These are phyloP conservation scores for Arvicanthis niloticus DNA, from an alignment of 2,113 vertebrate genomes.

Conservation along the genomic window DNA sequence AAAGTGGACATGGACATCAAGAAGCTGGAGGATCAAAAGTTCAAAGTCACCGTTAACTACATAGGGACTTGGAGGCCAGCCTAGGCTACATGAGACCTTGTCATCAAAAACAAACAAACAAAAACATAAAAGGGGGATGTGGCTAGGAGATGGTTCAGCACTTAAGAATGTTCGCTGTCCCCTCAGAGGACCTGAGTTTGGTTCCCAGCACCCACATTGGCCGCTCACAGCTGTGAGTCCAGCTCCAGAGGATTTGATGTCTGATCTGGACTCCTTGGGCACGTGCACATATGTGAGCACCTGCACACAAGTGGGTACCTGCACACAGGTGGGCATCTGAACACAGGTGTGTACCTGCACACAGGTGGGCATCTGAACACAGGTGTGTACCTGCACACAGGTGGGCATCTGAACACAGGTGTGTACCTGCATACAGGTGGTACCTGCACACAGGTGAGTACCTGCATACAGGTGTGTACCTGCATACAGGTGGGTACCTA, in stretches of 20 bases:
- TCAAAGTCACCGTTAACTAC: not conserved
- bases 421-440: not conserved
- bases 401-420: no score
- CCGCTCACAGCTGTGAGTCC: not conserved
- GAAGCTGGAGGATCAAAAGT: not conserved
- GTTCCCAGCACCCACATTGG: not conserved
- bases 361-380: not conserved
- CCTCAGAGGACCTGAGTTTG: not conserved
- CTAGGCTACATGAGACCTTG: not conserved
- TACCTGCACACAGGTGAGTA: no score
- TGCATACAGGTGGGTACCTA: no score
- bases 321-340: no score
- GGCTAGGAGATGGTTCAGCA: not conserved
- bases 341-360: not conserved
- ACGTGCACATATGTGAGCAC: no score
- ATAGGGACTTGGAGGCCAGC: not conserved
- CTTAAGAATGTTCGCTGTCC: not conserved
- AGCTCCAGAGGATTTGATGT: not conserved
- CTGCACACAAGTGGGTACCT: not conserved
- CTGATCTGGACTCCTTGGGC: not conserved
- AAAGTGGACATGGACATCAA: no score
- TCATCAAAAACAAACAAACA: not conserved
- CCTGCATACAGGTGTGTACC: not conserved
- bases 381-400: not conserved
- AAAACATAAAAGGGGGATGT: no score